phyloP scores from a whole-genome alignment of 1,140 invertebrate species.

The Tetramorium simillimum region DNA sequence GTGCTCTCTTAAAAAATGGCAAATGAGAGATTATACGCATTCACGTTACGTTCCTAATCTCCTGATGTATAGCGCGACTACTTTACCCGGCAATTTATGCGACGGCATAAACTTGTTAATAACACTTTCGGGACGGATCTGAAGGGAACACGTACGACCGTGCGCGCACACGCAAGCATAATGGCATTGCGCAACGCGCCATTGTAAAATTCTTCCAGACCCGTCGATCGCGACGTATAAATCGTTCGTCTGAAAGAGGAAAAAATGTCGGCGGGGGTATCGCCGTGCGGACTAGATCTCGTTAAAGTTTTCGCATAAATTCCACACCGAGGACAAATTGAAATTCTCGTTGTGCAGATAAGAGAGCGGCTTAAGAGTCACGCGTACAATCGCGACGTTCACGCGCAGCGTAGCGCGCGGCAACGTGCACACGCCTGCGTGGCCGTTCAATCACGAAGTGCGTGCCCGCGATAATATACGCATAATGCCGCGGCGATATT shows the following conservation, averaged over 20 bases:
- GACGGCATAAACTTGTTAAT: slow-evolving; percentile 34
- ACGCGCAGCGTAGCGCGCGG: not conserved
- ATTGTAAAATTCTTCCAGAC: slow-evolving; percentile 1
- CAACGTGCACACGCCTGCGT: not conserved
- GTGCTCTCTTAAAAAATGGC: slow-evolving; percentile 3
- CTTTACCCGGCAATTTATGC: slow-evolving; percentile 16
- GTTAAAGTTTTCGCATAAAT: slow-evolving; percentile 44
- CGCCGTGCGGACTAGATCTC: slow-evolving; percentile 30
- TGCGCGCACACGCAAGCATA: not conserved
- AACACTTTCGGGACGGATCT: not conserved
- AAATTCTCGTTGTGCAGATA: slow-evolving; percentile 49
- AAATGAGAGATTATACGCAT: slow-evolving; percentile 22
- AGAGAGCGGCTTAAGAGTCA: slow-evolving; percentile 51
- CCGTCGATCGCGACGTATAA: slow-evolving; percentile 20
- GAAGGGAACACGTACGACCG: not conserved
- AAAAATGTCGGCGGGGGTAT: slow-evolving; percentile 3
- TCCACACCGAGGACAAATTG: slow-evolving; percentile 46
- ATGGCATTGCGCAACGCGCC: slow-evolving; percentile 10
- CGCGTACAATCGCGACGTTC: slow-evolving; percentile 16
- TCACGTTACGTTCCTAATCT: slow-evolving; percentile 12
- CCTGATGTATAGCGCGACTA: not conserved
- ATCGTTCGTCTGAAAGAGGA: not conserved
- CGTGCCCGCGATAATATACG: slow-evolving; percentile 64
- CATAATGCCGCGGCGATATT: slow-evolving; percentile 59
- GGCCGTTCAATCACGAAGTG: slow-evolving; percentile 53